These are phyloP conservation scores for Vicugna pacos DNA, from an alignment of 2,113 vertebrate species.

Conservation along the genomic window DNA sequence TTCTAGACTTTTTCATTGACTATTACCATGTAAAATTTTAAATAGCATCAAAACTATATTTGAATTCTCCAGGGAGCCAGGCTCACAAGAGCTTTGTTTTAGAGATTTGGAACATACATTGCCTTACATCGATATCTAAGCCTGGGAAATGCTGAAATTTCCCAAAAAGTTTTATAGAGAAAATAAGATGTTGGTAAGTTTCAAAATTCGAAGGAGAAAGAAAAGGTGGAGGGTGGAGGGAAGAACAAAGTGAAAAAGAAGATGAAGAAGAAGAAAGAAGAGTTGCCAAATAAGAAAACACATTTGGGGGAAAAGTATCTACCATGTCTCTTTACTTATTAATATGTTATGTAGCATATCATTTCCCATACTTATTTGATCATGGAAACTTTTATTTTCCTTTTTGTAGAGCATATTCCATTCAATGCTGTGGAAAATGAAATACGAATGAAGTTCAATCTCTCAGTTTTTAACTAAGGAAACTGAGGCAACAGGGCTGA, in stretches of 20 bases:
- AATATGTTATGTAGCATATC: neutral
- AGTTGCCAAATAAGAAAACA: neutral
- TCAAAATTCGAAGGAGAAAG: neutral
- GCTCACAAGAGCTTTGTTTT: neutral
- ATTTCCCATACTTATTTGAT: neutral
- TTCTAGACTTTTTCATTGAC: neutral
- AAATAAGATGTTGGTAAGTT: neutral
- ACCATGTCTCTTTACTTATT: neutral
- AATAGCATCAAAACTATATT: neutral
- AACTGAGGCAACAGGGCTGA: neutral
- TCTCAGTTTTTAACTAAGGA: neutral
- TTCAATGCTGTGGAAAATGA: neutral
- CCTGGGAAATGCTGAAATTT: neutral
- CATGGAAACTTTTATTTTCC: neutral
- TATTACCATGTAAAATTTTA: neutral
- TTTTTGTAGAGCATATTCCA: neutral
- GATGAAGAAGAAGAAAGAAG: neutral
- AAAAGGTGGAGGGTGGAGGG: rapidly evolving
- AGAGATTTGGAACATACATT: neutral
- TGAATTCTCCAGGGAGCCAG: neutral
- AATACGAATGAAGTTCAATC: neutral
- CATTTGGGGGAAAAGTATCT: neutral
- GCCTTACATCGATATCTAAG: neutral
- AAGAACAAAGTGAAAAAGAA: neutral
- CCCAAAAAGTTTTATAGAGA: neutral